phyloP scores from a whole-genome alignment of 2,888 invertebrate species.

The Ormyrus pomaceus region DNA sequence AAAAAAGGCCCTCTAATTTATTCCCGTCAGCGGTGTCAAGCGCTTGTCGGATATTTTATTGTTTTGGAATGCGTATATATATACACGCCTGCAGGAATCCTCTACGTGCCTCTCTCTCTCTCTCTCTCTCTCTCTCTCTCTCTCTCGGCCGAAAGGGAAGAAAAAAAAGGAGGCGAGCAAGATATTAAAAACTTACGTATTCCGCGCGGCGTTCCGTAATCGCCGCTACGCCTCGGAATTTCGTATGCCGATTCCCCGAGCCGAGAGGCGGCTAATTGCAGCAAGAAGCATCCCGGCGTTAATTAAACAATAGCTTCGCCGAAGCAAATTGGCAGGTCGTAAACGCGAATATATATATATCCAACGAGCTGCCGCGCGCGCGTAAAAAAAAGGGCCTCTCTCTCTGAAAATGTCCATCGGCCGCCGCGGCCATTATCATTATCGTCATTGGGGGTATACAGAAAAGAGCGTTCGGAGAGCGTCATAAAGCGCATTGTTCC shows the following conservation, averaged over 20 bases:
- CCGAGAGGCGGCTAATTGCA: too few species aligned
- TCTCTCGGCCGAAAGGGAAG: not conserved
- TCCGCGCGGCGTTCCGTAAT: too few species aligned
- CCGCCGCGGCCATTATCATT: slow-evolving; percentile 51
- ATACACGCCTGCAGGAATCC: not conserved
- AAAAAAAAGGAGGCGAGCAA: not conserved
- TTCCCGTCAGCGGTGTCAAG: not conserved
- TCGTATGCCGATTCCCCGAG: too few species aligned
- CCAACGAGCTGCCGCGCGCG: too few species aligned
- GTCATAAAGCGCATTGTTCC: slow-evolving; percentile 56
- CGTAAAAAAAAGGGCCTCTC: not conserved
- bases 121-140: not conserved
- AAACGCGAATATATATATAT: slow-evolving; percentile 2
- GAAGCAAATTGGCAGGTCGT: too few species aligned
- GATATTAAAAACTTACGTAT: too few species aligned
- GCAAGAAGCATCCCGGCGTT: too few species aligned
- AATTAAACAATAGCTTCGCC: too few species aligned
- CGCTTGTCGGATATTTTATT: not conserved
- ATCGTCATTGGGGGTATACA: slow-evolving; percentile 42
- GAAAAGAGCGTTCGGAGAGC: slow-evolving; percentile 3
- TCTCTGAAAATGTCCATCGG: not conserved
- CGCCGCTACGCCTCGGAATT: too few species aligned
- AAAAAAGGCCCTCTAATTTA: not conserved
- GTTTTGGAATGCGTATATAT: not conserved
- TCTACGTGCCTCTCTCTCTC: slow-evolving; percentile 9